Base-by-base conservation (phyloP, 2,888 invertebrate species). In the Carabus problematicus region DNA sequence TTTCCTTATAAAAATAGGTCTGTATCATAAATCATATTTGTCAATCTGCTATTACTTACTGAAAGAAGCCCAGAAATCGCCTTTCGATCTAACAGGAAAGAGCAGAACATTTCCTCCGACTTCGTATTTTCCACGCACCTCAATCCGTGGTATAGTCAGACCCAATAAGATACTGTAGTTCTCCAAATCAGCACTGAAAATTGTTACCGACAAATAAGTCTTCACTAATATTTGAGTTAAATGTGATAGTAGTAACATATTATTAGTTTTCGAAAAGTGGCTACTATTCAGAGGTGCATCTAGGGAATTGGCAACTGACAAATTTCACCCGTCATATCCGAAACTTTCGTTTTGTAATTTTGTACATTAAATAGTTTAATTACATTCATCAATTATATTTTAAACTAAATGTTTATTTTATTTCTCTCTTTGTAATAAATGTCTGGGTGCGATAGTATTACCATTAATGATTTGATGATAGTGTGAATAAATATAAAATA, bases 51-150 rank as follows among this genome's bases (percentile, higher is more conserved):
- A 19, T 62, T 73, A 83, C 87, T 88, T 82, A 92, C 92, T 85
- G 76, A 92, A 92, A 61, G 89, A 86, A 9, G 92, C 91, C 91
- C 91, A 91, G 80, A 93, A 93, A 75, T 92, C 89, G 18, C 93
- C 93, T 75, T 89, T 88, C 3, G 92, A 91, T 71, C 91, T 85
- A 12, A 93, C 91, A 0, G 92, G 92, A 77, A 93, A 90, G 14
- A 92, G 84, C 14, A 93, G 82, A 41, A 93, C 90, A 76, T 92
- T 91, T 16, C 93, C 92, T 0, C 86, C 87, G 0, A 92, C 91
- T 75, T 92, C 91, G 79, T 93, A 93, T 72, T 86, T 87, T 49
- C 93, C 93, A 2, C 88, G 87, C 69, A 91, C 87, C 78, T 92
- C 91, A 70, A 92, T 89, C 71, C 89, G 86, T 0, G 92, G 92